Percentiles rank a stretch among this genome's conserved stretches.
phyloP scores from a whole-genome alignment of 2,888 invertebrate species.

The Heliconius ismenius region DNA sequence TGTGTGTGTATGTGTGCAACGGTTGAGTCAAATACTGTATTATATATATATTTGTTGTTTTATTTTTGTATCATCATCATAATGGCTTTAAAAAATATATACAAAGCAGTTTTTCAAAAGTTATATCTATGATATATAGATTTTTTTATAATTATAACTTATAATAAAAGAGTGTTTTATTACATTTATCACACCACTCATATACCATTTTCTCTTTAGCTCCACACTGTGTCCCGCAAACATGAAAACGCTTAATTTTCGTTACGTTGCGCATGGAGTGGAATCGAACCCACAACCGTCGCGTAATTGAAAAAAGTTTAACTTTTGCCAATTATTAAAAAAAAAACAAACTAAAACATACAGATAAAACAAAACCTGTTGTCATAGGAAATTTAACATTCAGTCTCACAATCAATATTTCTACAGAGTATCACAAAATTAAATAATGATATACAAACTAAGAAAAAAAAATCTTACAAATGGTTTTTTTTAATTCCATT shows the following conservation, averaged over 20 bases:
- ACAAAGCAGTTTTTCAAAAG: not conserved
- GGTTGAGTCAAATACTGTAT: no score
- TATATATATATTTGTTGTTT: no score
- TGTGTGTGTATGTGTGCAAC: no score
- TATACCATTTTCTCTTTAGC: not conserved
- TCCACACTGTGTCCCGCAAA: not conserved
- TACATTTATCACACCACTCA: constrained; percentile 3
- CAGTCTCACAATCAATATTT: constrained; percentile 33
- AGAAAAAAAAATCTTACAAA: constrained; percentile 17
- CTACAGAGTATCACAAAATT: constrained; percentile 46
- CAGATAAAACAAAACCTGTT: not conserved
- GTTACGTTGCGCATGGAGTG: no score
- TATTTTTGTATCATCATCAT: no score
- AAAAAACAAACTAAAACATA: not conserved
- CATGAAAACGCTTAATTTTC: not conserved
- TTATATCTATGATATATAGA: constrained; percentile 32
- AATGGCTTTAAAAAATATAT: no score
- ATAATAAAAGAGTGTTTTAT: not conserved
- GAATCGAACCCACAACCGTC: no score
- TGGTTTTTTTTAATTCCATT: not conserved
- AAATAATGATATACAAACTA: constrained; percentile 28
- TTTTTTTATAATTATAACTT: constrained; percentile 9
- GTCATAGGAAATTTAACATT: constrained; percentile 18
- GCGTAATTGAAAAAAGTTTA: not conserved
- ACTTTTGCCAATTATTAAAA: constrained; percentile 5